Conservation (phyloP, 1,140 invertebrate genomes). For the Halictus rubicundus region DNA sequence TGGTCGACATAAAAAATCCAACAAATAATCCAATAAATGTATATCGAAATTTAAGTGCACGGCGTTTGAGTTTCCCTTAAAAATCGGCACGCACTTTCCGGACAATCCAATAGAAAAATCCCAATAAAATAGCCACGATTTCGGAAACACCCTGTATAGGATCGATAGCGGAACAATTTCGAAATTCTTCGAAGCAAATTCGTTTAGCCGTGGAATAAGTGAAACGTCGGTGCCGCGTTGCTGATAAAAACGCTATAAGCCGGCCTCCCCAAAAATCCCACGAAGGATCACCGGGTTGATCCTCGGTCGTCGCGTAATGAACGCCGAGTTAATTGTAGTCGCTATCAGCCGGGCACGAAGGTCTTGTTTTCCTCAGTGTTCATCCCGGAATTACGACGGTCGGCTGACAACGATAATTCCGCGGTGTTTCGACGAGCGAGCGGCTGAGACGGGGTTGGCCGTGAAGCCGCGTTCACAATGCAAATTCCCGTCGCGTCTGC, state of each 20-base stretch:
- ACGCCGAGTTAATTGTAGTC: slow-evolving; percentile 61
- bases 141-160: too few species aligned
- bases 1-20: too few species aligned
- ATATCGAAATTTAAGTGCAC: too few species aligned
- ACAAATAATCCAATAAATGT: too few species aligned
- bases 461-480: slow-evolving; percentile 63
- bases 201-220: too few species aligned
- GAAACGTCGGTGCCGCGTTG: too few species aligned
- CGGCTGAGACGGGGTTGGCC: slow-evolving; percentile 35
- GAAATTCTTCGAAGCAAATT: too few species aligned
- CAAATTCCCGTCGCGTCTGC: slow-evolving; percentile 49
- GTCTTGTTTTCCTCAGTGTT: slow-evolving; percentile 63
- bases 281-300: slow-evolving; percentile 24
- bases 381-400: slow-evolving; percentile 63
- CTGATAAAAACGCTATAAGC: not conserved
- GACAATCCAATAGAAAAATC: too few species aligned
- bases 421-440: slow-evolving; percentile 46
- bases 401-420: slow-evolving; percentile 61
- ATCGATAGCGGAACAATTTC: not conserved
- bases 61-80: too few species aligned
- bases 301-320: slow-evolving; percentile 52
- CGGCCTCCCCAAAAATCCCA: not conserved
- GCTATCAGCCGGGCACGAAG: slow-evolving; percentile 37
- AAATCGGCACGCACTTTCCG: too few species aligned
- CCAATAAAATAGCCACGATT: too few species aligned